These are phyloP conservation scores for Mus minutoides DNA, from an alignment of 2,797 vertebrate species.

Conservation along the genomic window DNA sequence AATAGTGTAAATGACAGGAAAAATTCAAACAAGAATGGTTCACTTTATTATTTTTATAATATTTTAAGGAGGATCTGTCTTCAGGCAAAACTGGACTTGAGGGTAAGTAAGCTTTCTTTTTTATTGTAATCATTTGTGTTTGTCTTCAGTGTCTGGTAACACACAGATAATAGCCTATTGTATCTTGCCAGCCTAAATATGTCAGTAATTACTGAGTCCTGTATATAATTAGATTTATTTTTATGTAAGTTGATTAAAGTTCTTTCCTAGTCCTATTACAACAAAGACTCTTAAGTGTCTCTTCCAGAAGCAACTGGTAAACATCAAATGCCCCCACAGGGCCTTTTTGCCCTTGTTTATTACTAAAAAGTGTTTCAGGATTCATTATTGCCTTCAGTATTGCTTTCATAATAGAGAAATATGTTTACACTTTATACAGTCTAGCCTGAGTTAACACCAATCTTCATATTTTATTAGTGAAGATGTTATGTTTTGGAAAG, in stretches of 20 bases:
- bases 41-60: background rate
- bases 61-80: background rate
- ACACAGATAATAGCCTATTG: background rate
- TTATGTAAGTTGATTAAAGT: background rate
- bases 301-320: background rate
- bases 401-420: background rate
- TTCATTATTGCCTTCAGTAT: background rate
- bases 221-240: conserved; percentile 14
- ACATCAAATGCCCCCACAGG: background rate
- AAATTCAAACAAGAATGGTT: background rate
- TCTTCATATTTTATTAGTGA: background rate
- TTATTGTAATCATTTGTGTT: background rate
- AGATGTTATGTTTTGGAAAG: background rate
- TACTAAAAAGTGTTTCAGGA: background rate
- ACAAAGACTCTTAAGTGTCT: background rate
- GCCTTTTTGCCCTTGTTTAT: background rate
- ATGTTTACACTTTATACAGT: conserved; percentile 26
- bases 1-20: background rate
- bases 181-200: background rate
- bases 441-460: background rate
- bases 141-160: background rate
- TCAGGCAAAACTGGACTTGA: background rate
- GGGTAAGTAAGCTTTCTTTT: background rate
- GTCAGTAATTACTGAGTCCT: background rate
- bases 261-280: background rate